Conservation (phyloP, 92 coral and sea anemone genomes). For the Isaurus tuberculatus region DNA sequence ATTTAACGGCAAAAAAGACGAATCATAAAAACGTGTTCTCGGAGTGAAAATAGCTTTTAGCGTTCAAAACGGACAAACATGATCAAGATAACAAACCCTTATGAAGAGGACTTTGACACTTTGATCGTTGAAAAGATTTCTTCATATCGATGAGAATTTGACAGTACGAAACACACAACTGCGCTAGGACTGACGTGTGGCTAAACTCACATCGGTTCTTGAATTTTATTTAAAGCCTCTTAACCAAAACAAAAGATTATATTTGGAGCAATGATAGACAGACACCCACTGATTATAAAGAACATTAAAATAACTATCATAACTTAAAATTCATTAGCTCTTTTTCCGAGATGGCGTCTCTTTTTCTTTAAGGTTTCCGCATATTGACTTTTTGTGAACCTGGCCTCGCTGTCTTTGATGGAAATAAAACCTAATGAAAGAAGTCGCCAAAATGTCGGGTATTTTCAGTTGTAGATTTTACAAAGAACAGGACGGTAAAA, state of each 20-base stretch:
- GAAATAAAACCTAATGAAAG: not conserved
- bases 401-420: not conserved
- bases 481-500: conserved; percentile 5
- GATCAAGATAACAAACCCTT: conserved; percentile 24
- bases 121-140: conserved; percentile 7
- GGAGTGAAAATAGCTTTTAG: conserved; percentile 2
- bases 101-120: conserved; percentile 22
- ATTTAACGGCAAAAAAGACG: not conserved
- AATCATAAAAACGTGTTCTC: not conserved
- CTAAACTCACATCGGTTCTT: not conserved
- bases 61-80: not conserved
- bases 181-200: not conserved
- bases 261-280: conserved; percentile 36
- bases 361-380: not conserved
- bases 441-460: conserved; percentile 1
- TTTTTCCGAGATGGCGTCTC: conserved; percentile 26
- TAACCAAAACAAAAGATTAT: conserved; percentile 38
- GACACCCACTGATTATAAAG: conserved; percentile 39
- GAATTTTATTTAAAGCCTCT: conserved; percentile 2
- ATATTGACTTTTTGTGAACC: conserved; percentile 2
- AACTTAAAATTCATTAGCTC: conserved; percentile 30
- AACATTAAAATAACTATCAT: conserved; percentile 46
- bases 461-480: not conserved
- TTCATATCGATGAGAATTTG: conserved; percentile 34
- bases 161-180: conserved; percentile 3